Percentiles rank a stretch among this genome's conserved stretches.
These are phyloP conservation scores for Xerus inauris DNA, from an alignment of 2,113 vertebrate genomes.

Conservation along the genomic window DNA sequence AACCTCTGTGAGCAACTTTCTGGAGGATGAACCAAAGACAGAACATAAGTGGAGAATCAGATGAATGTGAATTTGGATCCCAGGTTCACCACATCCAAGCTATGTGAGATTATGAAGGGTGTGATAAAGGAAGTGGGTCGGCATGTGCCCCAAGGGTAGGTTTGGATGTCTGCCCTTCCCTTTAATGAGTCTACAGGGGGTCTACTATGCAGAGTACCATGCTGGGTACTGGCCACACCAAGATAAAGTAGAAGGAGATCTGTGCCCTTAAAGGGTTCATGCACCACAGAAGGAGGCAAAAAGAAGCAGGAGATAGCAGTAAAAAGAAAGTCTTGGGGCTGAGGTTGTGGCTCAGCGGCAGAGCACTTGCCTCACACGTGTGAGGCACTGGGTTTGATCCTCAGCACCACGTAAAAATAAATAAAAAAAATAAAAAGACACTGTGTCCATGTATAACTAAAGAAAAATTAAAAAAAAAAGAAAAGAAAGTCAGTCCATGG, in stretches of 20 bases:
- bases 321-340: not conserved
- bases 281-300: not conserved
- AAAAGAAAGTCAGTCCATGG: no score
- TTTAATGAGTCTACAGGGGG: not conserved
- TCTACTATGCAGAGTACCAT: not conserved
- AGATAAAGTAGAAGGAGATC: not conserved
- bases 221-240: not conserved
- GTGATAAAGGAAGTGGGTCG: not conserved
- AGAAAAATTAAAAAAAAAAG: no score
- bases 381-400: no score
- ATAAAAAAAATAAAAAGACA: no score
- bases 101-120: not conserved
- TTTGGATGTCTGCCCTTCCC: not conserved
- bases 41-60: not conserved
- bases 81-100: not conserved
- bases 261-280: not conserved
- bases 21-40: not conserved
- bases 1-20: not conserved
- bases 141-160: not conserved
- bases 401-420: no score
- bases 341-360: no score
- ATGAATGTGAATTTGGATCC: not conserved
- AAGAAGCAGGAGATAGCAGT: not conserved
- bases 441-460: no score
- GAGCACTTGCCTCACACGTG: no score